Conservation (phyloP, 2,113 vertebrate genomes). For the Pseudorasbora parva region DNA sequence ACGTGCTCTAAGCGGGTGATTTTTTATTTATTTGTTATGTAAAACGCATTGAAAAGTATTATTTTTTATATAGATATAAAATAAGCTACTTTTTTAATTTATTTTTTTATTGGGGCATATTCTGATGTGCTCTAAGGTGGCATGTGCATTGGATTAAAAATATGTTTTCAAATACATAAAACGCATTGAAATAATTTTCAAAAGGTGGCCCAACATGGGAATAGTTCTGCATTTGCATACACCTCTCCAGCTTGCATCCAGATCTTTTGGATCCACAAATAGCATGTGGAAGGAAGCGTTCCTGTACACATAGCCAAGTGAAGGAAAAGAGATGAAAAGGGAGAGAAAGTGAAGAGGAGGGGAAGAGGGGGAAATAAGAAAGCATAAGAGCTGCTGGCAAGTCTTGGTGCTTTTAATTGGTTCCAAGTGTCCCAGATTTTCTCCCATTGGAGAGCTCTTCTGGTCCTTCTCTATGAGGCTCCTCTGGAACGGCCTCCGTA, state of each 20-base stretch:
- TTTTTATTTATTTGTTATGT: too few relatives aligned
- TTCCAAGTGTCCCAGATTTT: constrained; percentile 65
- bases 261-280: constrained; percentile 52
- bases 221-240: constrained; percentile 48
- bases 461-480: constrained; percentile 44
- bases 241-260: constrained; percentile 21
- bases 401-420: constrained; percentile 55
- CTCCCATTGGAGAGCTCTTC: constrained; percentile 46
- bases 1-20: too few relatives aligned
- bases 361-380: constrained; percentile 6
- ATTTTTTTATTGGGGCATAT: too few relatives aligned
- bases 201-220: background rate
- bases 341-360: constrained; percentile 28
- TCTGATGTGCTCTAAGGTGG: background rate
- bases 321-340: constrained; percentile 42
- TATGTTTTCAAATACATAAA: background rate
- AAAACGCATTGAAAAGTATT: too few relatives aligned
- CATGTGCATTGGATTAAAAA: background rate
- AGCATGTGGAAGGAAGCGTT: constrained; percentile 58
- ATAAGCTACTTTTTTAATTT: too few relatives aligned
- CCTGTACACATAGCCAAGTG: constrained; percentile 46
- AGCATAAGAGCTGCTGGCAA: constrained; percentile 57
- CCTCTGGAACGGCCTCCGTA: constrained; percentile 24
- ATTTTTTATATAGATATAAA: too few relatives aligned
- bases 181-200: background rate